Evolutionary conservation across 2,888 invertebrate species (phyloP), one percentile per base, ranked within the genome.

Genomic region (Poecilus cupreus): DNA sequence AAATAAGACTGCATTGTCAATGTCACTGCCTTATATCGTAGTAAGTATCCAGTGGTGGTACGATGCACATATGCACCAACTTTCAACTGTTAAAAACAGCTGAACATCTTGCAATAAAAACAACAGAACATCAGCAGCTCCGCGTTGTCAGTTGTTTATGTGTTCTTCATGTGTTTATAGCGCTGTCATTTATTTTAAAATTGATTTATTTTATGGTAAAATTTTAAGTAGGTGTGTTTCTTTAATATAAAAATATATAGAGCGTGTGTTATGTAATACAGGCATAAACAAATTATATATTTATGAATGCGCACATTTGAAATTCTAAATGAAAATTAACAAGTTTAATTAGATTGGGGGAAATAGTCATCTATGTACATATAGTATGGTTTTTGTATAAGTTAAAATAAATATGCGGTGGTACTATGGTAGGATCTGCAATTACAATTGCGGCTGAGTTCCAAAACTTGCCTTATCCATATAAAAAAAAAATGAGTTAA

Each of bases 91-190:
- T 22, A 54, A 54, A 49, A 54, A 54, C 54, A 54, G 54, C 18
- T 54, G 20, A 18, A 54, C 54, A 54, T 32, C 32, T 6, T 32
- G 32, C 8, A 32, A 32, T 54, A 54, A 54, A 54, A 54, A 18
- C 20, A 54, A 54, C 11, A 20, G 54, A 54, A 18, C 54, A 54
- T 3, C 46, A 8, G 37, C 37, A 37, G 46, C 46, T 46, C 46
- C n/a, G 54, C 18, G 54, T 22, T 54, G 54, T 54, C 54, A 22
- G 54, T 54, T 54, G 54, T 54, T 54, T 22, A 54, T 54, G 20
- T 16, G 46, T 43, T 43, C 18, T 51, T 51, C 51, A 51, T 22
- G 18, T 51, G 51, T 54, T 54, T 54, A 54, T 16, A 54, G 20
- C 6, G 11, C 20, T 54, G 32, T 32, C 32, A 32, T 32, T 32